A percentile compares a stretch with the other conserved stretches of the same genome.
phyloP scores from a whole-genome alignment of 1,140 invertebrate genomes.

The honey bee (Apis mellifera) region DNA sequence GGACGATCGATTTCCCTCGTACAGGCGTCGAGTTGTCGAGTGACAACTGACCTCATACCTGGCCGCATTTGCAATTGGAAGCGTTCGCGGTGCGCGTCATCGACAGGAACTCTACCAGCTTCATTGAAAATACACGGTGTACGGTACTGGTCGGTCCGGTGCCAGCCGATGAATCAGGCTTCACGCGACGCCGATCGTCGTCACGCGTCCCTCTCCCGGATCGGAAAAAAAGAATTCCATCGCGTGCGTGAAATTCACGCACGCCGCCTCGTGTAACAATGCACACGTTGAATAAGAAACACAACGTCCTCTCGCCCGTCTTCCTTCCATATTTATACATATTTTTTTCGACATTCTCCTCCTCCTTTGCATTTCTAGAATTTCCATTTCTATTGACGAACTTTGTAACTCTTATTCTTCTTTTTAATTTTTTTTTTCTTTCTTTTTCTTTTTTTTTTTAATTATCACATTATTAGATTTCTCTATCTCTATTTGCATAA shows the following conservation, averaged over 20 bases:
- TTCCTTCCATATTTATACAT: too few species aligned
- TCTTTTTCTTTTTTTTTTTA: background rate
- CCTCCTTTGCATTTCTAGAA: background rate
- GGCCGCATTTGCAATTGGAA: conserved; percentile 21
- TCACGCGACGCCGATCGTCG: conserved; percentile 4
- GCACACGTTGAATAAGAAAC: background rate
- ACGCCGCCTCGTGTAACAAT: background rate
- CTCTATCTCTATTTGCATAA: background rate
- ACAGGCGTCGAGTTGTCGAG: background rate
- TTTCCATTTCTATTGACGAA: background rate
- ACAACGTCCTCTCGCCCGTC: background rate
- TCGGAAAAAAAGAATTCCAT: conserved; percentile 27
- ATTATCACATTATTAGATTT: background rate
- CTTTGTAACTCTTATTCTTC: background rate
- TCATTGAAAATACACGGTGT: conserved; percentile 45
- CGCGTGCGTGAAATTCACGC: conserved; percentile 19
- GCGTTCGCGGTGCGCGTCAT: conserved; percentile 26
- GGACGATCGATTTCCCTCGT: background rate
- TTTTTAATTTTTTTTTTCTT: background rate
- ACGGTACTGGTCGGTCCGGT: conserved; percentile 22
- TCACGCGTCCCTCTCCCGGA: conserved; percentile 1
- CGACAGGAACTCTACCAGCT: conserved; percentile 48
- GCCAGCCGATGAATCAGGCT: conserved; percentile 41
- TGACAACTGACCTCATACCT: conserved; percentile 21
- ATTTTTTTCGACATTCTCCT: background rate